phyloP scores from a whole-genome alignment of 2,797 vertebrate species.

The Coluber constrictor region DNA sequence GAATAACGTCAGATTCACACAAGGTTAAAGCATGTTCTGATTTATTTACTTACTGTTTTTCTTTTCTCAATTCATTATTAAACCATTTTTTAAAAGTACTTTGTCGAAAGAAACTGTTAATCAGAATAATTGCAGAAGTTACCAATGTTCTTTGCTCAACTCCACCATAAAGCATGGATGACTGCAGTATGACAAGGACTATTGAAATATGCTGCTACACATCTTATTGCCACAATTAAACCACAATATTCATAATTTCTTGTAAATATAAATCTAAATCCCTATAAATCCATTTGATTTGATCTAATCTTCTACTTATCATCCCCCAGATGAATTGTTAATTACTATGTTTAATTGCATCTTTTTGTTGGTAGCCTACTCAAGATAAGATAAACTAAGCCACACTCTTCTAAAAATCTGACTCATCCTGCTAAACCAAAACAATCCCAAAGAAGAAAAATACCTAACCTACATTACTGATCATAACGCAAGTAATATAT shows the following conservation, averaged over 20 bases:
- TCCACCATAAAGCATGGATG: not conserved
- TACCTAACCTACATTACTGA: not conserved
- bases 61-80: not conserved
- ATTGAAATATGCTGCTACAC: not conserved
- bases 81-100: not conserved
- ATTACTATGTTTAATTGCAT: not conserved
- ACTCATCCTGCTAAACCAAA: not conserved
- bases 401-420: not conserved
- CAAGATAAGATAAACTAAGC: not conserved
- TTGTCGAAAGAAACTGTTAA: not conserved
- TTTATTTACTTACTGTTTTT: not conserved
- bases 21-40: not conserved
- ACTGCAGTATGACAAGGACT: not conserved
- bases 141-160: not conserved
- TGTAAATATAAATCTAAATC: not conserved
- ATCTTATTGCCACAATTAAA: not conserved
- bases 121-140: not conserved
- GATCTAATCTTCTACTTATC: not conserved
- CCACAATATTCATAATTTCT: not conserved
- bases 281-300: not conserved
- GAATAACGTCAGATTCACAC: not conserved
- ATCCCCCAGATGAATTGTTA: not conserved
- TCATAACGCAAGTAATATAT: not conserved
- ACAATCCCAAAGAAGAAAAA: not conserved
- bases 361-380: not conserved